A percentile compares a stretch with the other conserved stretches of the same genome.
Conservation (phyloP, 2,888 invertebrate genomes). For the Melanchra persicariae region DNA sequence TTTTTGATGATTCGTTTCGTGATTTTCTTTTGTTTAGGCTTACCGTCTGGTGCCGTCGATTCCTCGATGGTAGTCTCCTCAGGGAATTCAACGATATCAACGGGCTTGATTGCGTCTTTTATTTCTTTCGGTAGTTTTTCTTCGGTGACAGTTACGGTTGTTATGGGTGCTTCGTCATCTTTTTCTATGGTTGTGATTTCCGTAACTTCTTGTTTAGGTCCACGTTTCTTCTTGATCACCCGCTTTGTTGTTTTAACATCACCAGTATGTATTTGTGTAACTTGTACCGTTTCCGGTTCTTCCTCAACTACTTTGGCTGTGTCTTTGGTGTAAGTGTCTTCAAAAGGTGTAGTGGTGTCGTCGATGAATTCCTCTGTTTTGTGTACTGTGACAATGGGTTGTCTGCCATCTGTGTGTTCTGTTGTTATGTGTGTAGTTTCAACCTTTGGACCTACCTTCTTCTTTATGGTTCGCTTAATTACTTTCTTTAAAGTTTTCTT, state of each 20-base stretch:
- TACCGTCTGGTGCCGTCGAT: constrained; percentile 5
- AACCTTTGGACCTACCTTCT: too few relatives aligned
- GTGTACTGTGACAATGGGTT: too few relatives aligned
- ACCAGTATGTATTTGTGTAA: constrained; percentile 6
- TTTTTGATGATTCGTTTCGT: constrained; percentile 55
- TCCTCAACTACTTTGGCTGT: too few relatives aligned
- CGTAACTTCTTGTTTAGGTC: constrained; percentile 26
- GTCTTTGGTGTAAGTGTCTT: too few relatives aligned
- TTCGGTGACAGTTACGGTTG: constrained; percentile 21
- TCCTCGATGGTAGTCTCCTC: constrained; percentile 47
- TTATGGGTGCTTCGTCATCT: constrained; percentile 30
- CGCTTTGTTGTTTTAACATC: constrained; percentile 26
- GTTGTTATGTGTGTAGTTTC: too few relatives aligned
- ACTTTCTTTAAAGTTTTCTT: too few relatives aligned
- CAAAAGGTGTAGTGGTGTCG: too few relatives aligned
- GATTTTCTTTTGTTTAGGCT: background rate
- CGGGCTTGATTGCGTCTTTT: constrained; percentile 28
- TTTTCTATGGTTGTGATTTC: constrained; percentile 38
- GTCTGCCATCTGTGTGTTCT: too few relatives aligned
- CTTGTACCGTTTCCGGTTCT: too few relatives aligned
- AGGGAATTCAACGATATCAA: constrained; percentile 58
- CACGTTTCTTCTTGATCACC: constrained; percentile 34
- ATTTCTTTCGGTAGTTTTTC: constrained; percentile 1
- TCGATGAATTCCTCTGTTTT: too few relatives aligned
- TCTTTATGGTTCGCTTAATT: too few relatives aligned